phyloP scores from a whole-genome alignment of 1,140 invertebrate genomes.

The Eubasilissa regina region DNA sequence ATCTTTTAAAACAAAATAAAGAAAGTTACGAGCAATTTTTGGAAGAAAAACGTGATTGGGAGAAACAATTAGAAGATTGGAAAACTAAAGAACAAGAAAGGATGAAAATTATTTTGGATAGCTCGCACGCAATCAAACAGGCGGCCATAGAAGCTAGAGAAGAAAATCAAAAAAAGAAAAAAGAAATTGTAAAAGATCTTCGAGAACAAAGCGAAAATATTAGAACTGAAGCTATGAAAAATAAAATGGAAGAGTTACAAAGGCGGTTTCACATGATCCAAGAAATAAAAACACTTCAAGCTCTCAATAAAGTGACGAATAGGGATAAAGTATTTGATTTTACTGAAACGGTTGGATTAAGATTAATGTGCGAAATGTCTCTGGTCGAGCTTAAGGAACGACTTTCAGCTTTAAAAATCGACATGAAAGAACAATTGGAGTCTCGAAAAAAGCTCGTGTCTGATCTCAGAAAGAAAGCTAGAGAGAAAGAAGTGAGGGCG shows the following conservation, averaged over 20 bases:
- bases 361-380: conserved; percentile 75
- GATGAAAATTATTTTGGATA: conserved; percentile 68
- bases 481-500: conserved; percentile 1
- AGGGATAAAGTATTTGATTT: conserved; percentile 71
- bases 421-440: conserved; percentile 70
- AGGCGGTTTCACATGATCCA: conserved; percentile 71
- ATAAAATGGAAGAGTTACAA: conserved; percentile 70
- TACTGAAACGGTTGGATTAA: conserved; percentile 71
- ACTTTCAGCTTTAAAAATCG: conserved; percentile 67
- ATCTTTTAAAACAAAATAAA: conserved; percentile 68
- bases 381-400: conserved; percentile 73
- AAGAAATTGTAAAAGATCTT: conserved; percentile 66
- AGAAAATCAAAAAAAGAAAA: conserved; percentile 66
- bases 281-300: conserved; percentile 72
- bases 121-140: conserved; percentile 67
- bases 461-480: conserved; percentile 24
- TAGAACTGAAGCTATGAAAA: conserved; percentile 64
- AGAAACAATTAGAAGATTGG: conserved; percentile 71
- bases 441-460: conserved; percentile 62
- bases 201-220: conserved; percentile 68
- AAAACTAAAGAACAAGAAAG: conserved; percentile 67
- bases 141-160: conserved; percentile 68
- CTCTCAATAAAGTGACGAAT: conserved; percentile 66
- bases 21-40: conserved; percentile 70
- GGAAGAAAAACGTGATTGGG: conserved; percentile 68